phyloP scores from a whole-genome alignment of 2,797 vertebrate species.

The Picus viridis region DNA sequence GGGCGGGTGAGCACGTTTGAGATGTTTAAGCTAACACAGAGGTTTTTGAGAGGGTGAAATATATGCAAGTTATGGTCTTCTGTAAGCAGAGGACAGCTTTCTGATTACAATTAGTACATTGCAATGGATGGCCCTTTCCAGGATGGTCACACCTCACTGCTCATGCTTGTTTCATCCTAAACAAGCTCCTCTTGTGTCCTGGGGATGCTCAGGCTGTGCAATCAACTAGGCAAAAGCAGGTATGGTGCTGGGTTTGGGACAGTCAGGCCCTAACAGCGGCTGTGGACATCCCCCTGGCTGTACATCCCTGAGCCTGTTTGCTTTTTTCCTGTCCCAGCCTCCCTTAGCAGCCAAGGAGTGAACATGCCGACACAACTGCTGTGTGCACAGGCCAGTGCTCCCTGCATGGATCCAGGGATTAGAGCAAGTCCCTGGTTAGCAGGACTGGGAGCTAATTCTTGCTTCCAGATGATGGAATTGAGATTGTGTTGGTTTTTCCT shows the following conservation, averaged over 20 bases:
- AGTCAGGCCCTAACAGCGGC: background rate
- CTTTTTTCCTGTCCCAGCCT: background rate
- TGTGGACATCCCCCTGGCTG: background rate
- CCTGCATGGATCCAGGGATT: background rate
- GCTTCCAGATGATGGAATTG: background rate
- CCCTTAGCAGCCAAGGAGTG: background rate
- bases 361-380: fast-evolving
- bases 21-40: background rate
- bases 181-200: fast-evolving
- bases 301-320: background rate
- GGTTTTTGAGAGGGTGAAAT: background rate
- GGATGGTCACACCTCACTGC: background rate
- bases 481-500: background rate
- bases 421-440: background rate
- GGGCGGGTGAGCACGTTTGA: background rate
- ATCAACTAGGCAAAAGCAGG: background rate
- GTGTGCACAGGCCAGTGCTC: background rate
- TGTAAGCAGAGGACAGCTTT: background rate
- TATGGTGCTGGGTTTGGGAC: background rate
- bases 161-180: background rate
- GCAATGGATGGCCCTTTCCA: background rate
- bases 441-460: background rate
- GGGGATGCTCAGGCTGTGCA: background rate
- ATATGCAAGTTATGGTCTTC: background rate
- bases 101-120: fast-evolving